Evolutionary conservation across 2,797 vertebrate genomes (phyloP).

Genomic region (Phataginus tricuspis): DNA sequence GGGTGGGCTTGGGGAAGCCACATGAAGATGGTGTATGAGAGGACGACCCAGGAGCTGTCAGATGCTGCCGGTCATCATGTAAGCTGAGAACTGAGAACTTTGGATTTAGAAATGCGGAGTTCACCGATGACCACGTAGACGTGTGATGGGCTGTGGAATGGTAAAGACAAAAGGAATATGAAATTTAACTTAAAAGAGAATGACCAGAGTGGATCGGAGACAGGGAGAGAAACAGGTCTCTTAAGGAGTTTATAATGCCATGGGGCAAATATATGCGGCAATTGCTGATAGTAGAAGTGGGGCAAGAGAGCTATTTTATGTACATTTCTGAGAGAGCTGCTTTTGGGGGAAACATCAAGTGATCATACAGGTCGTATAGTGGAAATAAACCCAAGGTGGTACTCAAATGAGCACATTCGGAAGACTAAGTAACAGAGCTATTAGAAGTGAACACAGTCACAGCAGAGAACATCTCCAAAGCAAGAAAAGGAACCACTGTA

Average conservation of each 20-base stretch:
- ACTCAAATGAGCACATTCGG: neutral
- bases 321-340: neutral
- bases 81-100: neutral
- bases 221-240: neutral
- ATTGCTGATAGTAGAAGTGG: accelerated
- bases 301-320: neutral
- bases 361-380: neutral
- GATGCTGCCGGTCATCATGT: neutral
- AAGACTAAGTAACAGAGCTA: neutral
- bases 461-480: neutral
- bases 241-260: neutral
- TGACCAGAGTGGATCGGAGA: neutral
- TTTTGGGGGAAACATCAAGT: neutral
- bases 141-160: neutral
- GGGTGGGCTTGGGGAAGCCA: neutral
- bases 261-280: neutral
- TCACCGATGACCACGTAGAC: neutral
- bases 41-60: neutral
- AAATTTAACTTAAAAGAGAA: neutral
- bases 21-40: accelerated
- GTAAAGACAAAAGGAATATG: neutral
- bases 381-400: neutral
- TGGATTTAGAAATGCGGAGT: neutral
- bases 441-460: accelerated
- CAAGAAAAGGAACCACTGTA: accelerated